Conservation (phyloP, 2,797 vertebrate genomes). For the Argyrosomus regius region DNA sequence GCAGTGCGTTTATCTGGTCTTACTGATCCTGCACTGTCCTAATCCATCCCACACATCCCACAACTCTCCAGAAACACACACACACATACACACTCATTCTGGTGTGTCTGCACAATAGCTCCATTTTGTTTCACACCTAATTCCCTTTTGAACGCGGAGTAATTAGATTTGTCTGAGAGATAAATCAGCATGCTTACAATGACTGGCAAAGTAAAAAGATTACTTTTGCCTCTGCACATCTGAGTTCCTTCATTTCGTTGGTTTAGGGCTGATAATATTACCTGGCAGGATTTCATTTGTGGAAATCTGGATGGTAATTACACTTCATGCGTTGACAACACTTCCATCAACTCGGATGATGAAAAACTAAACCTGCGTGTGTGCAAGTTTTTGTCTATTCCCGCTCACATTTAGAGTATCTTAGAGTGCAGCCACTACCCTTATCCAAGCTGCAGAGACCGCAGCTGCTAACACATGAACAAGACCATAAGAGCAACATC, state of each 20-base stretch:
- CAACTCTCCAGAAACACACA: constrained; percentile 21
- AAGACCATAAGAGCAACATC: not conserved
- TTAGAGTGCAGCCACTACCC: not conserved
- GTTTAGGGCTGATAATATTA: constrained; percentile 52
- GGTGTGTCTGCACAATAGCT: constrained; percentile 17
- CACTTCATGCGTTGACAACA: constrained; percentile 32
- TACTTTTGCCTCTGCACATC: constrained; percentile 36
- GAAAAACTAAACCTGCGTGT: constrained; percentile 23
- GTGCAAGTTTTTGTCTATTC: not conserved
- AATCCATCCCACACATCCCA: constrained; percentile 34
- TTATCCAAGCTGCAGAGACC: not conserved
- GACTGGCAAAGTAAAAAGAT: constrained; percentile 37
- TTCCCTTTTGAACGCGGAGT: constrained; percentile 13
- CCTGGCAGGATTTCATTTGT: constrained; percentile 48
- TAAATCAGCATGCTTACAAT: constrained; percentile 30
- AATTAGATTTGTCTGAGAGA: constrained; percentile 50
- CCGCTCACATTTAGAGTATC: not conserved
- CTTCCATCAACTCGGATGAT: constrained; percentile 31
- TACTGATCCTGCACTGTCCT: constrained; percentile 51
- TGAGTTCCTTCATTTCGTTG: constrained; percentile 36
- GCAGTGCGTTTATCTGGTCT: constrained; percentile 65
- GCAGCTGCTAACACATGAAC: not conserved
- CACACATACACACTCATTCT: not conserved
- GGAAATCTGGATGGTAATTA: constrained; percentile 56
- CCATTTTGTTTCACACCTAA: constrained; percentile 37